Evolutionary conservation across 2,888 invertebrate genomes (phyloP).

Genomic region (Dynastes maya): DNA sequence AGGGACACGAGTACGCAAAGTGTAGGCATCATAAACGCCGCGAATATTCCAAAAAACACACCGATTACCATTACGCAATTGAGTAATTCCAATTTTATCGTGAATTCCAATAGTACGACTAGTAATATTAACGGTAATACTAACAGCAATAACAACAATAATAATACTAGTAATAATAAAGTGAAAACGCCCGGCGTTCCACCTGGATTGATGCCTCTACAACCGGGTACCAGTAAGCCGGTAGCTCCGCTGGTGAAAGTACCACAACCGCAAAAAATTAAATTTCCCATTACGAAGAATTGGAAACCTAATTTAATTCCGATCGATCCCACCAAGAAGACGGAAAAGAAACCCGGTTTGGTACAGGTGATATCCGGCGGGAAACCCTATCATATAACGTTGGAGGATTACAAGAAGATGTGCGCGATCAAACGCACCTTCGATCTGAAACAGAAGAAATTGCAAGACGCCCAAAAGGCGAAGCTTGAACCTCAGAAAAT

Average conservation of each 20-base stretch:
- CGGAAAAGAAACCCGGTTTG: slow-evolving; percentile 72
- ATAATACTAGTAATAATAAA: slow-evolving; percentile 13
- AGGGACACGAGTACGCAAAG: slow-evolving; percentile 55
- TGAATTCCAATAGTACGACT: slow-evolving; percentile 35
- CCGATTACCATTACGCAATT: slow-evolving; percentile 66
- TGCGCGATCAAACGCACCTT: slow-evolving; percentile 79
- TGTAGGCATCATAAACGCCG: slow-evolving; percentile 60
- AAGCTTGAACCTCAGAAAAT: slow-evolving; percentile 51
- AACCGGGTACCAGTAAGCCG: slow-evolving; percentile 64
- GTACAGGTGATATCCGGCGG: slow-evolving; percentile 85
- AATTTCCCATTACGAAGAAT: slow-evolving; percentile 75
- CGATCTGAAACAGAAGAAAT: slow-evolving; percentile 71
- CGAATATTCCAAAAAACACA: slow-evolving; percentile 66
- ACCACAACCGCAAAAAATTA: slow-evolving; percentile 69
- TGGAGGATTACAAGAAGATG: slow-evolving; percentile 87
- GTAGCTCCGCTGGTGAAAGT: slow-evolving; percentile 61
- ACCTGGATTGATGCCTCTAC: slow-evolving; percentile 68
- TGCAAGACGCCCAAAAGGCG: slow-evolving; percentile 74
- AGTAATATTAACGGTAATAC: background rate
- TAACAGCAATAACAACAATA: slow-evolving; percentile 3
- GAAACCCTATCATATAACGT: slow-evolving; percentile 85
- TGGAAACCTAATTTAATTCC: slow-evolving; percentile 84
- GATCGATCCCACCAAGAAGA: slow-evolving; percentile 69
- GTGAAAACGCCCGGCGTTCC: slow-evolving; percentile 58
- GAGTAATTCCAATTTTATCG: slow-evolving; percentile 49